Conservation (phyloP, 1,140 invertebrate species). For the Drosophila punjabiensis region DNA sequence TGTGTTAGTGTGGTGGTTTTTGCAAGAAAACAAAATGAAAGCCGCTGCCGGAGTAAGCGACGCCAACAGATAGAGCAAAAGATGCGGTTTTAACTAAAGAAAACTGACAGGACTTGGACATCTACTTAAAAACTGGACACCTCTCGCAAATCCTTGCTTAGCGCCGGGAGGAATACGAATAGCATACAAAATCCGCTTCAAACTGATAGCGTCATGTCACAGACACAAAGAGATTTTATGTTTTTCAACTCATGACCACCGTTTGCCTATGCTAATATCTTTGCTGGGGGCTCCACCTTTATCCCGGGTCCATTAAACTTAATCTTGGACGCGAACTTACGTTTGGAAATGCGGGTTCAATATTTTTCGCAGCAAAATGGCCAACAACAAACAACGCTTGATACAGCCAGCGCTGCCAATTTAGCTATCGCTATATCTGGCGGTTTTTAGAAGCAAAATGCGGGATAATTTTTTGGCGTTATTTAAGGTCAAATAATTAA, state of each 20-base stretch:
- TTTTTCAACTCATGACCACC: slow-evolving; percentile 16
- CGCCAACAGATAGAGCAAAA: slow-evolving; percentile 42
- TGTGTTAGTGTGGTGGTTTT: slow-evolving; percentile 71
- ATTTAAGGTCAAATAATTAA: too few relatives aligned
- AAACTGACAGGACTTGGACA: background rate
- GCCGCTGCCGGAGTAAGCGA: slow-evolving; percentile 59
- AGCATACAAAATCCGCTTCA: slow-evolving; percentile 37
- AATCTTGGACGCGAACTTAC: slow-evolving; percentile 21
- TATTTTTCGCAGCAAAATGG: slow-evolving; percentile 28
- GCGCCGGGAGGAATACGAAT: slow-evolving; percentile 8
- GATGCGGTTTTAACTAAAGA: slow-evolving; percentile 9
- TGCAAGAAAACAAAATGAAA: slow-evolving; percentile 82
- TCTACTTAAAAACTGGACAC: background rate
- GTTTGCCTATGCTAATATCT: background rate
- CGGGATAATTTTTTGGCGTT: too few relatives aligned
- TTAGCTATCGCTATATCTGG: too few relatives aligned
- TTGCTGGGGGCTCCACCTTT: background rate
- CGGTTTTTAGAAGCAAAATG: too few relatives aligned
- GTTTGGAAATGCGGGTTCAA: slow-evolving; percentile 14
- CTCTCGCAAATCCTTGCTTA: background rate
- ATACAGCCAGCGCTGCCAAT: too few relatives aligned
- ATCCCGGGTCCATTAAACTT: background rate
- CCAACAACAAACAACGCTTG: slow-evolving; percentile 50
- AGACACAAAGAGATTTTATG: slow-evolving; percentile 33
- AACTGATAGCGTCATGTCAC: slow-evolving; percentile 69